Evolutionary conservation across 1,140 invertebrate species (phyloP).

Genomic region (Lepidotrigona ventralis): DNA sequence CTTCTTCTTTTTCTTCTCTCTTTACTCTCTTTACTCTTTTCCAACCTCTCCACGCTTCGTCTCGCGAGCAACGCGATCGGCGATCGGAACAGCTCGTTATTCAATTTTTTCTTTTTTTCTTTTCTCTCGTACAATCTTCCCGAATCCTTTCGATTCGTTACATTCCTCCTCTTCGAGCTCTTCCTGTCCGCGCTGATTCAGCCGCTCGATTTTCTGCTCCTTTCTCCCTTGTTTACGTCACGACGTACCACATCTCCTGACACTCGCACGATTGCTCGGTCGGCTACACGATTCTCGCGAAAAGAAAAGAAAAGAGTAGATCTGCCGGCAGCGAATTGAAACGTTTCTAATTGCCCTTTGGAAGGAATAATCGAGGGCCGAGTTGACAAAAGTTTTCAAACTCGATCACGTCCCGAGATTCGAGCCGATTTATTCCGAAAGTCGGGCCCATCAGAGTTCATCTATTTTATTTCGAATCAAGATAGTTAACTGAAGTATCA

Average conservation of each 20-base stretch:
- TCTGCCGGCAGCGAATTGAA: no score
- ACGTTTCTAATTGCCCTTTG: neutral
- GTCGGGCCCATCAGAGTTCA: no score
- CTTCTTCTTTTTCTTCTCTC: neutral
- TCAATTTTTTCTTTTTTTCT: neutral
- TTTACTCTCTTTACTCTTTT: neutral
- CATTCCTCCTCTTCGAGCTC: no score
- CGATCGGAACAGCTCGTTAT: constrained; percentile 15
- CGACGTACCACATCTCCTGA: neutral
- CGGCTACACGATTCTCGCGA: no score
- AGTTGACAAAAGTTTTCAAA: neutral
- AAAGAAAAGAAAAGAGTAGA: neutral
- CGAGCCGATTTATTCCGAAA: neutral
- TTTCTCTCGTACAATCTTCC: neutral
- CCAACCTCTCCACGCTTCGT: neutral
- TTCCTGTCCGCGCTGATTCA: constrained; percentile 13
- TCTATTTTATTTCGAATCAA: no score
- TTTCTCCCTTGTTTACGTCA: neutral
- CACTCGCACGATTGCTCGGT: no score
- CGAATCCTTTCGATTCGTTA: neutral
- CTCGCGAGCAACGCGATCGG: neutral
- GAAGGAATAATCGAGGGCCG: neutral
- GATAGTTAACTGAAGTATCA: no score
- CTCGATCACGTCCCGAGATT: neutral
- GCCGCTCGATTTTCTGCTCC: neutral